phyloP scores from a whole-genome alignment of 2,888 invertebrate genomes.

The Clostera curtula region DNA sequence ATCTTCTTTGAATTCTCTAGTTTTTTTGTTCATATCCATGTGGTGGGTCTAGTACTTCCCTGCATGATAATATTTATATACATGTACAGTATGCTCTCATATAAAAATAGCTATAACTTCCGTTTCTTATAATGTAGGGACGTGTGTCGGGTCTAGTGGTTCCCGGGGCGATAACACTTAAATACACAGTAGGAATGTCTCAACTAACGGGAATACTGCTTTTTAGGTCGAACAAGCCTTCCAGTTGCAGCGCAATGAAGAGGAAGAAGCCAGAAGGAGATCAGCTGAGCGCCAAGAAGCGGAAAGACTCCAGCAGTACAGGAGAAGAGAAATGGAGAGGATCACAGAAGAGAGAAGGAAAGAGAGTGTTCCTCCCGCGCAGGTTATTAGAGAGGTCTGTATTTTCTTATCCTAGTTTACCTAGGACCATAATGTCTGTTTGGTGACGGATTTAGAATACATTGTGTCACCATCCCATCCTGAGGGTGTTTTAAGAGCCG shows the following conservation, averaged over 20 bases:
- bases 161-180: background rate
- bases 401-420: no score
- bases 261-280: conserved; percentile 83
- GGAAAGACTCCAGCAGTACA: conserved; percentile 88
- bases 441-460: no score
- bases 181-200: background rate
- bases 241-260: conserved; percentile 84
- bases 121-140: no score
- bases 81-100: no score
- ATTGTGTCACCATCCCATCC: no score
- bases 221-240: conserved; percentile 88
- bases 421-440: no score
- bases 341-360: conserved; percentile 89
- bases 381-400: conserved; percentile 30
- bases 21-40: no score
- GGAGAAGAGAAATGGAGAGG: conserved; percentile 90
- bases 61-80: no score
- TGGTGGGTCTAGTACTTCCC: no score
- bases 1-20: no score
- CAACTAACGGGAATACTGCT: background rate
- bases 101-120: no score
- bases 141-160: background rate
- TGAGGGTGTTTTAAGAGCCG: no score
- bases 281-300: conserved; percentile 88
- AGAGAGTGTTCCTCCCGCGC: conserved; percentile 57